Evolutionary conservation across 1,140 invertebrate species (phyloP).

Genomic region (Trinorchestia longiramus): DNA sequence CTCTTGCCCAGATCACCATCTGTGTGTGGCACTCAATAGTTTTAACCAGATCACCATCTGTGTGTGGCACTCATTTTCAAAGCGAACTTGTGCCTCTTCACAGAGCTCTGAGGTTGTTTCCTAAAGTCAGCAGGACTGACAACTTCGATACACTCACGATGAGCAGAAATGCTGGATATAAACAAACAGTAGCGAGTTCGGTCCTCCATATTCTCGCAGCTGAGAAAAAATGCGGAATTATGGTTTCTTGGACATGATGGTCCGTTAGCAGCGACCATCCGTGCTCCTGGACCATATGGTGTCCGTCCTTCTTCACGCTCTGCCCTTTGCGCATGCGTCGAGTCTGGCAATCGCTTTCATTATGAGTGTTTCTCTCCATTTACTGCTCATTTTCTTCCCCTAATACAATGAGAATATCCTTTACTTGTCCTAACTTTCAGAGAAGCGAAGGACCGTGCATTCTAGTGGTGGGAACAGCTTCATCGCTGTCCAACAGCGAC

Average conservation of each 20-base stretch:
- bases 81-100: background rate
- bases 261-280: conserved; percentile 48
- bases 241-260: conserved; percentile 51
- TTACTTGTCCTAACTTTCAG: background rate
- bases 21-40: background rate
- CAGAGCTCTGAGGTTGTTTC: background rate
- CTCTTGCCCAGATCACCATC: too few species aligned
- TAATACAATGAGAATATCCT: background rate
- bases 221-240: conserved; percentile 51
- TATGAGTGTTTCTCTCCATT: background rate
- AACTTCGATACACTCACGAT: background rate
- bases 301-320: conserved; percentile 28
- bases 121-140: background rate
- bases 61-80: background rate
- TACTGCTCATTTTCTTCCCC: background rate
- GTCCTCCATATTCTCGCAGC: conserved; percentile 18
- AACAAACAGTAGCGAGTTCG: conserved; percentile 5
- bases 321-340: conserved; percentile 49
- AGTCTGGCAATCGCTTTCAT: conserved; percentile 30
- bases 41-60: background rate
- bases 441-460: background rate
- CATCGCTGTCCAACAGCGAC: background rate
- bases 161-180: background rate
- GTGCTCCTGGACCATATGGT: conserved; percentile 30
- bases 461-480: background rate